A percentile compares a stretch with the other conserved stretches of the same genome.
Conservation (phyloP, 1,140 invertebrate species). For the Aradophagus sp. region DNA sequence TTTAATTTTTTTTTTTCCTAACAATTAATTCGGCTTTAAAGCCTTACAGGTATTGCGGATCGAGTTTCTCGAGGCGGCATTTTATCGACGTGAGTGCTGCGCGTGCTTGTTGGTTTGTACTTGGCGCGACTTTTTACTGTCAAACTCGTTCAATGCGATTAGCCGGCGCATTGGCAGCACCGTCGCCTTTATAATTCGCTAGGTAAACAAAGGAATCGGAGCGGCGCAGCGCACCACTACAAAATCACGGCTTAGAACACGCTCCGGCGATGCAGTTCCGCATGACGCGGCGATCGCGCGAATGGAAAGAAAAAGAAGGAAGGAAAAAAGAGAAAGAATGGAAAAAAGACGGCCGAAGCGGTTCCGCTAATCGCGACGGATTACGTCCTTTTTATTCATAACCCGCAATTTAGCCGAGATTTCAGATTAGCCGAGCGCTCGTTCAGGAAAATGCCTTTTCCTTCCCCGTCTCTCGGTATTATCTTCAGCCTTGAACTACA, state of each 20-base stretch:
- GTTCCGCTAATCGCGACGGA: constrained; percentile 13
- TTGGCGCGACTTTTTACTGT: constrained; percentile 35
- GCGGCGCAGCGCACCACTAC: constrained; percentile 8
- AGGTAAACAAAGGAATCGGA: constrained; percentile 43
- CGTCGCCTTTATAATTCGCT: constrained; percentile 27
- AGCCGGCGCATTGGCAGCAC: constrained; percentile 41
- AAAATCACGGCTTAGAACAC: no score
- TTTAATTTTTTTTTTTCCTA: constrained; percentile 9
- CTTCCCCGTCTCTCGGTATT: constrained; percentile 4
- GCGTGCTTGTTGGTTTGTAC: constrained; percentile 29
- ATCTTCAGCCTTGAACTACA: constrained; percentile 48
- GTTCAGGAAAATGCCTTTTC: constrained; percentile 31
- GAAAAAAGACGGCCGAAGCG: constrained; percentile 7
- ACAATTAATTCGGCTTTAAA: constrained; percentile 45
- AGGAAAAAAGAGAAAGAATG: no score
- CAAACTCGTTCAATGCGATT: constrained; percentile 32
- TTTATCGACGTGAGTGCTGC: constrained; percentile 36
- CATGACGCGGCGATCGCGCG: constrained; percentile 8
- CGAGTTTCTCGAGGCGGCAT: constrained; percentile 22
- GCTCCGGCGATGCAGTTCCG: constrained; percentile 9
- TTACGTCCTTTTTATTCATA: constrained; percentile 18
- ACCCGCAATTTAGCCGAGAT: constrained; percentile 28
- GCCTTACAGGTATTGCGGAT: constrained; percentile 37
- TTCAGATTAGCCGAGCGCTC: constrained; percentile 20
- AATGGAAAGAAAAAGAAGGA: no score